A percentile compares a stretch with the other conserved stretches of the same genome.
phyloP scores from a whole-genome alignment of 2,113 vertebrate species.

The Proterorhinus semilunaris region DNA sequence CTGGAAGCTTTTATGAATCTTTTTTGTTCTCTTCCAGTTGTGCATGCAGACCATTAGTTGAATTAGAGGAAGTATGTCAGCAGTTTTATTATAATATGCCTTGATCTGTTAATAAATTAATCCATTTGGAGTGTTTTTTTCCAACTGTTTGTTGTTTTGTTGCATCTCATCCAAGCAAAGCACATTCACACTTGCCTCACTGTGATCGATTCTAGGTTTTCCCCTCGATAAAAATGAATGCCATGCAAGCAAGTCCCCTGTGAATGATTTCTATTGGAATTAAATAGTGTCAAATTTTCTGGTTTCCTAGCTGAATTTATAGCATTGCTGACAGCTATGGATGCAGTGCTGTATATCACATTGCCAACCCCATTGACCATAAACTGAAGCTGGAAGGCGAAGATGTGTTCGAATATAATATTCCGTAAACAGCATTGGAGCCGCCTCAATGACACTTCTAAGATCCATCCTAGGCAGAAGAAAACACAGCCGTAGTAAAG shows the following conservation, averaged over 20 bases:
- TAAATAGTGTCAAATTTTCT: conserved; percentile 49
- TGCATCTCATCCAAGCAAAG: conserved; percentile 37
- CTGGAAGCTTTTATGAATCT: conserved; percentile 46
- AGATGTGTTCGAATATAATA: no score
- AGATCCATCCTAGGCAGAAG: no score
- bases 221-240: conserved; percentile 32
- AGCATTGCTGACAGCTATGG: conserved; percentile 52
- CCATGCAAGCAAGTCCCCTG: conserved; percentile 40
- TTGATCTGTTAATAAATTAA: conserved; percentile 48
- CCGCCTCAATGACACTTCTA: no score
- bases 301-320: conserved; percentile 61
- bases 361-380: conserved; percentile 54
- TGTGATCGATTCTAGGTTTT: conserved; percentile 43
- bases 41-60: conserved; percentile 17
- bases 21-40: conserved; percentile 42
- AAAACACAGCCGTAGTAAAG: no score
- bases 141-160: conserved; percentile 63
- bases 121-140: conserved; percentile 39
- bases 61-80: conserved; percentile 50
- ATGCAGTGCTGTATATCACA: conserved; percentile 56
- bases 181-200: conserved; percentile 31
- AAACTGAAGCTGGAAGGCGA: conserved; percentile 37
- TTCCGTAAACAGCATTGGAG: no score
- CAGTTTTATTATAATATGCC: conserved; percentile 54
- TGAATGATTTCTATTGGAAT: conserved; percentile 50